A percentile compares a stretch with the other conserved stretches of the same genome.
Evolutionary conservation across 2,797 vertebrate species (phyloP).

Genomic region (Clangula hyemalis): DNA sequence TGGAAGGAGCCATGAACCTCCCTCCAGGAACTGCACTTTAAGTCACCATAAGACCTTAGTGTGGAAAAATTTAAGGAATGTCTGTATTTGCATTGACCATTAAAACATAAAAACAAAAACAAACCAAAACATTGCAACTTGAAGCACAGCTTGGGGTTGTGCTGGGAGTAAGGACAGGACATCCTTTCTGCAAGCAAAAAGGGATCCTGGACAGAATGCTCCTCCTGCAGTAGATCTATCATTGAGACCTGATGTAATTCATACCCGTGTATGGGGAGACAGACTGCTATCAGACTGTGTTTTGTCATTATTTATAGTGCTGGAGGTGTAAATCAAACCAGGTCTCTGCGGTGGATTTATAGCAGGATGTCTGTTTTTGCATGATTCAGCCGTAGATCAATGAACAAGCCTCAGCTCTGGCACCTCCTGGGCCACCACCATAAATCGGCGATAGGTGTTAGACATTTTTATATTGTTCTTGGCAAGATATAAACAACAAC

Average conservation of each 20-base stretch:
- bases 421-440: conserved; percentile 30
- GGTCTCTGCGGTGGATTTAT: conserved; percentile 53
- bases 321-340: conserved; percentile 43
- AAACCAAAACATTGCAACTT: background rate
- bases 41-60: background rate
- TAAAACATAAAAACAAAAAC: background rate
- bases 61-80: background rate
- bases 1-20: background rate
- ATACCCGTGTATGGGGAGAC: background rate
- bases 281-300: conserved; percentile 25
- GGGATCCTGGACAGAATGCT: background rate
- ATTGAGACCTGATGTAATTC: conserved; percentile 41
- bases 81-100: background rate
- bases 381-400: conserved; percentile 50
- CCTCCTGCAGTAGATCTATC: background rate
- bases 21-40: background rate
- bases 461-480: conserved; percentile 54
- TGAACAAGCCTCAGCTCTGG: conserved; percentile 46
- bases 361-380: conserved; percentile 44
- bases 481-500: conserved; percentile 15
- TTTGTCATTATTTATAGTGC: conserved; percentile 51
- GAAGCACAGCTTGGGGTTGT: background rate
- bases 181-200: conserved; percentile 16
- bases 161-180: background rate
- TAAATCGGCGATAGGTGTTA: conserved; percentile 42